Evolutionary conservation across 2,113 vertebrate genomes (phyloP).

Genomic region (Salvelinus alpinus): DNA sequence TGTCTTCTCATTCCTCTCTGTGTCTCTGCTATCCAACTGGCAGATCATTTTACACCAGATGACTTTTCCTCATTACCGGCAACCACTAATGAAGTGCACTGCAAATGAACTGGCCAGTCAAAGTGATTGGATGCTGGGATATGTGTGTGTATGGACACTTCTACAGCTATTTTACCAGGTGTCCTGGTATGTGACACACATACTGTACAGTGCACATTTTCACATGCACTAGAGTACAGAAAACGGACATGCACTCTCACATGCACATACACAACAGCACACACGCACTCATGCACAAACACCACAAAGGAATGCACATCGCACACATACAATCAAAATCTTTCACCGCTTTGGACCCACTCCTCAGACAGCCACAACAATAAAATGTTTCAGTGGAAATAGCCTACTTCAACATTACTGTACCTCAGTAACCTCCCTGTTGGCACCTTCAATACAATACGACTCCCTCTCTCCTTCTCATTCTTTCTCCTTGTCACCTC

Average conservation of each 20-base stretch:
- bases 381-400: constrained; percentile 53
- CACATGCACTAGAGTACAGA: no score
- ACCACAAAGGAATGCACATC: constrained; percentile 27
- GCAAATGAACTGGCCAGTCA: no score
- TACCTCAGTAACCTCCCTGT: constrained; percentile 40
- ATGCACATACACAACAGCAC: no score
- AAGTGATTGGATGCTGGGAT: no score
- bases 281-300: background rate
- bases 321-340: constrained; percentile 27
- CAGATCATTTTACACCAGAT: background rate
- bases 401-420: constrained; percentile 41
- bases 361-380: constrained; percentile 32
- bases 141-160: no score
- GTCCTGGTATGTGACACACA: background rate
- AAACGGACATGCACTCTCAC: no score
- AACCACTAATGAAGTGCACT: no score
- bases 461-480: constrained; percentile 9
- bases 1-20: background rate
- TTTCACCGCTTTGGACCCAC: constrained; percentile 53
- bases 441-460: constrained; percentile 27
- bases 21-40: background rate
- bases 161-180: no score
- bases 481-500: background rate
- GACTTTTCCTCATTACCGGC: no score
- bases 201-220: no score